Evolutionary conservation across 2,888 invertebrate genomes (phyloP).

Genomic region (Scelioninae gen. 1): DNA sequence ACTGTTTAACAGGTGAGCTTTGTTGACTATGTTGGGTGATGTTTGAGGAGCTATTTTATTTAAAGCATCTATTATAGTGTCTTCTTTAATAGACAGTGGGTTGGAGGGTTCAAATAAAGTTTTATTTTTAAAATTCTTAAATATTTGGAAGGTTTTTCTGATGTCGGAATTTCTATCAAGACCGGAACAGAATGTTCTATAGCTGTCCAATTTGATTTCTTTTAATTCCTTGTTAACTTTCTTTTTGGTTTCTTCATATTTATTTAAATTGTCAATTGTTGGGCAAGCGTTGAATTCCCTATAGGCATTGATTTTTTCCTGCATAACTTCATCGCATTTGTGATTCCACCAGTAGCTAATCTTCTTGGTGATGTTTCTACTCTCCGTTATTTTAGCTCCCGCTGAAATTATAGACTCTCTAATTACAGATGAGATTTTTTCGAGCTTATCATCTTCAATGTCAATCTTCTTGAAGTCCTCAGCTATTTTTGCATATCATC

Average conservation of each 20-base stretch:
- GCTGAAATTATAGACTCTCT: too few relatives aligned
- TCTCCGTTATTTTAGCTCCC: too few relatives aligned
- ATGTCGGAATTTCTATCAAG: constrained; percentile 18
- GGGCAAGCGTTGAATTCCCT: not conserved
- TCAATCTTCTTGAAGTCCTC: too few relatives aligned
- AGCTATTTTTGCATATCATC: too few relatives aligned
- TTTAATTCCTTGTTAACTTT: constrained; percentile 21
- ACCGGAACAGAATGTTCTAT: constrained; percentile 11
- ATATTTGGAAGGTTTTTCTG: constrained; percentile 1
- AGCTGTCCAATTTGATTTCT: constrained; percentile 29
- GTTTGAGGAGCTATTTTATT: not conserved
- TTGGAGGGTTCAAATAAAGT: not conserved
- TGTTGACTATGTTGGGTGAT: not conserved
- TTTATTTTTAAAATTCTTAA: constrained; percentile 36
- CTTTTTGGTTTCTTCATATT: constrained; percentile 20
- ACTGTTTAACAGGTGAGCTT: not conserved
- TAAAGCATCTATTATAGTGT: not conserved
- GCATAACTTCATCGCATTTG: constrained; percentile 8
- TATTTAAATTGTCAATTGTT: not conserved
- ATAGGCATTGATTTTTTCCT: constrained; percentile 17
- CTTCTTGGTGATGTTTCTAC: not conserved
- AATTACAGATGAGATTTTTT: too few relatives aligned
- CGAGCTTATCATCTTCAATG: too few relatives aligned
- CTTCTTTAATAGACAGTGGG: not conserved
- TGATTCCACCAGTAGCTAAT: not conserved